A percentile compares a stretch with the other conserved stretches of the same genome.
Evolutionary conservation across 1,140 invertebrate species (phyloP).

Genomic region (Drosophila sp.): DNA sequence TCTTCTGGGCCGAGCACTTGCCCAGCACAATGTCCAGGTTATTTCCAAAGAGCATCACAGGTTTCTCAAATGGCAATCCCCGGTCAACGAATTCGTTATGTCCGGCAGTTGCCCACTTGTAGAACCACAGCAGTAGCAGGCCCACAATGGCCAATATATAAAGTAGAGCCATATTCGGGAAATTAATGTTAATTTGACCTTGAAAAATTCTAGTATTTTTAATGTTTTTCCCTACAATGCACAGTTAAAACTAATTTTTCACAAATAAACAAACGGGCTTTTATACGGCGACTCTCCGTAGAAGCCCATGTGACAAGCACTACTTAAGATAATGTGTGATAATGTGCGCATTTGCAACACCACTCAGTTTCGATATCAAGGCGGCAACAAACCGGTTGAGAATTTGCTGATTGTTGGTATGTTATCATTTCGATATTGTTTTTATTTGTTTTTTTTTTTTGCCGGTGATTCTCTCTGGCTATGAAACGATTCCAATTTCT

Average conservation of each 20-base stretch:
- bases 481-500: too few relatives aligned
- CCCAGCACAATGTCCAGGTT: slow-evolving; percentile 57
- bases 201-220: background rate
- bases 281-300: slow-evolving; percentile 23
- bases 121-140: slow-evolving; percentile 4
- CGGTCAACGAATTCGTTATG: slow-evolving; percentile 75
- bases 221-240: background rate
- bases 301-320: background rate
- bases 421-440: slow-evolving; percentile 11
- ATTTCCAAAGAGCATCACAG: slow-evolving; percentile 80
- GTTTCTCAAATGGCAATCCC: slow-evolving; percentile 76
- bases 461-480: background rate
- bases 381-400: slow-evolving; percentile 13
- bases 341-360: slow-evolving; percentile 25
- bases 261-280: background rate
- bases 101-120: slow-evolving; percentile 51
- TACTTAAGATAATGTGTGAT: slow-evolving; percentile 19
- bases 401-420: slow-evolving; percentile 1
- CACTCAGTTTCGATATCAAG: background rate
- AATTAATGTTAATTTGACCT: slow-evolving; percentile 8
- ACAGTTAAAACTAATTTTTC: slow-evolving; percentile 17
- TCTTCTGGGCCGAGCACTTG: slow-evolving; percentile 59
- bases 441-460: background rate
- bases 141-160: slow-evolving; percentile 16
- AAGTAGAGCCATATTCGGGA: slow-evolving; percentile 22